These are phyloP conservation scores for Drosophila burlai DNA, from an alignment of 1,140 invertebrate species.

Conservation along the genomic window DNA sequence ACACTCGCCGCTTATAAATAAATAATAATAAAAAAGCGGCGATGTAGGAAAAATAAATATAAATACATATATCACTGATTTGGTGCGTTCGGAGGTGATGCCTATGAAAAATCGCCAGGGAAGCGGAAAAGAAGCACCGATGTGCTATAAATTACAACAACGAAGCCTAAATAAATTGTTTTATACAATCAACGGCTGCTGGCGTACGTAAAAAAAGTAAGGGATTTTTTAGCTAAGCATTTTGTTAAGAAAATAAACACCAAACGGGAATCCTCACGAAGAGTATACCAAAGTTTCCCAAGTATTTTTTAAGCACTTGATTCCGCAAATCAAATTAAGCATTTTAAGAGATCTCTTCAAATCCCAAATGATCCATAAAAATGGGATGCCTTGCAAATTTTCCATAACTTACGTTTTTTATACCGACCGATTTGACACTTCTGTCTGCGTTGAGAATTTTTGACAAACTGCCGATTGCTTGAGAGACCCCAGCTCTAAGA, in stretches of 20 bases:
- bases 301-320: slow-evolving; percentile 20
- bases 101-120: slow-evolving; percentile 26
- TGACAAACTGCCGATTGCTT: slow-evolving; percentile 76
- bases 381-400: slow-evolving; percentile 53
- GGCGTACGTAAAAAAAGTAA: slow-evolving; percentile 17
- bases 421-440: slow-evolving; percentile 57
- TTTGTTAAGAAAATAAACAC: slow-evolving; percentile 32
- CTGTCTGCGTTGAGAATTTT: slow-evolving; percentile 66
- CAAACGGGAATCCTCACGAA: slow-evolving; percentile 16
- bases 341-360: slow-evolving; percentile 67
- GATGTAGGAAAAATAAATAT: slow-evolving; percentile 75
- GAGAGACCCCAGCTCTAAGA: slow-evolving; percentile 44
- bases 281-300: slow-evolving; percentile 41
- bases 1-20: slow-evolving; percentile 76
- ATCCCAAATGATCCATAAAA: slow-evolving; percentile 77
- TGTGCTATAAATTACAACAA: slow-evolving; percentile 68
- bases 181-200: slow-evolving; percentile 39
- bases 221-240: slow-evolving; percentile 15
- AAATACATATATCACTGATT: slow-evolving; percentile 70
- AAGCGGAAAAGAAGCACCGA: slow-evolving; percentile 41
- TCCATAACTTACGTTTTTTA: slow-evolving; percentile 74
- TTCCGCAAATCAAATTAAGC: slow-evolving; percentile 56
- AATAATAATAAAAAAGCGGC: slow-evolving; percentile 71
- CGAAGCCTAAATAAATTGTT: slow-evolving; percentile 46
- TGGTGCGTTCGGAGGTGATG: slow-evolving; percentile 34